Evolutionary conservation across 2,797 vertebrate genomes (phyloP).

Genomic region (Crax fasciolata): DNA sequence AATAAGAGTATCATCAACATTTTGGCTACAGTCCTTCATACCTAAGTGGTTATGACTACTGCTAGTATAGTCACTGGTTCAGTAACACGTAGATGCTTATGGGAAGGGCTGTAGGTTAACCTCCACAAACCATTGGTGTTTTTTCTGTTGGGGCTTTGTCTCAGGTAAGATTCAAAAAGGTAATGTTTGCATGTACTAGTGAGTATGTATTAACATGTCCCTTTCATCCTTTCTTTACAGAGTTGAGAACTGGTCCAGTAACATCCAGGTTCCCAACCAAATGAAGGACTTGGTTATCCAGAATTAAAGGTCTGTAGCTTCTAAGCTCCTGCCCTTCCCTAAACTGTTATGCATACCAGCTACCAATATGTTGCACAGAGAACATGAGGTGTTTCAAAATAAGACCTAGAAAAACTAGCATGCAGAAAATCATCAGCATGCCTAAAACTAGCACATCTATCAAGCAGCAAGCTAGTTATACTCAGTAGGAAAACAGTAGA

Average conservation of each 20-base stretch:
- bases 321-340: not conserved
- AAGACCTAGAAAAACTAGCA: not conserved
- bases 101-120: slow-evolving; percentile 9
- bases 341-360: not conserved
- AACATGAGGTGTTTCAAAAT: not conserved
- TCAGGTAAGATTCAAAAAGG: not conserved
- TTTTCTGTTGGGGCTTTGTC: slow-evolving; percentile 1
- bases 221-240: not conserved
- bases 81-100: not conserved
- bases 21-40: slow-evolving; percentile 57
- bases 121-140: not conserved
- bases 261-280: not conserved
- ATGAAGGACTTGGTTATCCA: not conserved
- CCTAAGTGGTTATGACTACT: slow-evolving; percentile 46
- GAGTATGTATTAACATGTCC: not conserved
- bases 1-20: slow-evolving; percentile 52
- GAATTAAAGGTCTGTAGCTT: not conserved
- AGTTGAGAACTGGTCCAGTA: not conserved
- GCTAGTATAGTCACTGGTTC: not conserved
- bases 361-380: not conserved
- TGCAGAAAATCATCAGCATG: not conserved
- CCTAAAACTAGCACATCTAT: not conserved
- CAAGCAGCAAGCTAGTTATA: not conserved
- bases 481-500: not conserved
- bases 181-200: not conserved